Evolutionary conservation across 2,113 vertebrate genomes (phyloP).

Genomic region (Cyphomyrus plagiostoma): DNA sequence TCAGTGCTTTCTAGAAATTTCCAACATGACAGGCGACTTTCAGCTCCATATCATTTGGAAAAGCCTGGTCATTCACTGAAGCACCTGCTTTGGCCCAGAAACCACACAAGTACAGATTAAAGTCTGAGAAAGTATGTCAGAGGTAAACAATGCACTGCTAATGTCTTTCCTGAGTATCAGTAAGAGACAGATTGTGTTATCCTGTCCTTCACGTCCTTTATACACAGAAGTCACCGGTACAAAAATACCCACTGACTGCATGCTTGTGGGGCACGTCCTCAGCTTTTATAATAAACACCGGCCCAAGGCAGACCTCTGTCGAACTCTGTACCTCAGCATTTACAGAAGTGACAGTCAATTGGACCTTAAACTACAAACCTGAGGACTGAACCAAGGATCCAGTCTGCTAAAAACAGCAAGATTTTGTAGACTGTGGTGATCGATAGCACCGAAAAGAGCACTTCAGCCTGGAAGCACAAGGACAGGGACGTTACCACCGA

Average conservation of each 20-base stretch:
- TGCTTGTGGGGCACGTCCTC: background rate
- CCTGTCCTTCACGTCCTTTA: background rate
- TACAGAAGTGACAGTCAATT: background rate
- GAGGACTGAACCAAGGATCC: background rate
- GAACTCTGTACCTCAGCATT: background rate
- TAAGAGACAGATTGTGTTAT: background rate
- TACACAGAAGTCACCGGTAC: background rate
- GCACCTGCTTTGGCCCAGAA: background rate
- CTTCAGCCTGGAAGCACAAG: background rate
- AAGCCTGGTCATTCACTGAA: background rate
- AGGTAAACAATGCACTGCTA: background rate
- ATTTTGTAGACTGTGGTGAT: background rate
- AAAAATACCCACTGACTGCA: background rate
- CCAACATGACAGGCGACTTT: background rate
- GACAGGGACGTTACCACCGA: background rate
- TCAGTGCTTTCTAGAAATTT: background rate
- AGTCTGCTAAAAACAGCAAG: background rate
- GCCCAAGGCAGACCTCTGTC: background rate
- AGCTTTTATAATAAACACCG: background rate
- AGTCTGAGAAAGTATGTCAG: background rate
- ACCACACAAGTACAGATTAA: background rate
- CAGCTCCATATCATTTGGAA: background rate
- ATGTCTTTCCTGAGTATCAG: background rate
- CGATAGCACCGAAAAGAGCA: background rate
- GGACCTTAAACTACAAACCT: background rate